Base-by-base conservation (phyloP, 1,140 invertebrate species). In the Drosophila obscura region DNA sequence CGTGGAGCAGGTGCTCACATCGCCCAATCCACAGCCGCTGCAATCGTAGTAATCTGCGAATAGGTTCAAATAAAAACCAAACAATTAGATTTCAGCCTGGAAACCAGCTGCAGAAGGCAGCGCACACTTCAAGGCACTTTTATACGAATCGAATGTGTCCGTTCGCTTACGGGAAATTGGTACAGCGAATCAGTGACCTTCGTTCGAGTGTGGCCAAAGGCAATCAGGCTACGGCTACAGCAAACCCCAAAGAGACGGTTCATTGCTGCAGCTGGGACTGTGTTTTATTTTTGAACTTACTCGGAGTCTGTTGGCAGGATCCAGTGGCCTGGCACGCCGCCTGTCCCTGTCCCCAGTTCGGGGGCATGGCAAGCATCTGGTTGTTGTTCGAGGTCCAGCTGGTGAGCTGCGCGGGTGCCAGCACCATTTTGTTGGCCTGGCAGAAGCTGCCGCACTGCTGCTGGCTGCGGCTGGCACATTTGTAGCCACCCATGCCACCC, bases 361-460 rank as follows among this genome's bases (percentile, higher is more conserved):
- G 87, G 4, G 87, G 87, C 28, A 90, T 44, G 1, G 67, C 56
- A 0, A 87, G n/a, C 51, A 85, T 68, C 35, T 82, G 39, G 31
- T 39, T 35, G 22, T 77, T 39, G 26, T 53, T 49, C 6, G 51
- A 24, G 1, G 59, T 22, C 72, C 87, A 83, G 1, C 31, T 60
- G 26, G 28, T 55, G 2, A 74, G 43, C 0, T 19, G 26, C 0
- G 50, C 16, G 7, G 87, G 64, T 7, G 16, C 71, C 2, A 90
- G 71, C 15, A 78, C 50, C 50, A 90, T 41, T 8, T 67, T 82
- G 39, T 59, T 61, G 9, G 82, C 65, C 24, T 48, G 67, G 26
- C 87, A 90, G 41, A 90, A 59, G 31, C 46, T 39, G 0, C 87
- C 87, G 16, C 87, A 90, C 6, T 64, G 61, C 43, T 73, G 51